phyloP scores from a whole-genome alignment of 1,140 invertebrate species.

The Oryctes rhinoceros region DNA sequence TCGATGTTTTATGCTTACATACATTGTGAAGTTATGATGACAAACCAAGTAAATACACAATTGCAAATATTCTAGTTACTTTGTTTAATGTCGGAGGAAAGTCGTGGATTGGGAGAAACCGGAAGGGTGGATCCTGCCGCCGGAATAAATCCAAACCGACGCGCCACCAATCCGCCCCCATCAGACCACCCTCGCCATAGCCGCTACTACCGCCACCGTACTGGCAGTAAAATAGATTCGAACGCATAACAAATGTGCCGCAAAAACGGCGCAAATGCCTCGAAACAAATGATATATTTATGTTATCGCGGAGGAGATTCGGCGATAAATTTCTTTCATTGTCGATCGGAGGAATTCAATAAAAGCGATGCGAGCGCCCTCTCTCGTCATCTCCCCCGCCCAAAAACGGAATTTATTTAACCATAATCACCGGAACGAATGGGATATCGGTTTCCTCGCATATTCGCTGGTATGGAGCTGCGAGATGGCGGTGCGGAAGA shows the following conservation, averaged over 20 bases:
- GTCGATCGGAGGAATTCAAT: slow-evolving; percentile 39
- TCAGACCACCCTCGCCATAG: neutral
- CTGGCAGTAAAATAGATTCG: slow-evolving; percentile 49
- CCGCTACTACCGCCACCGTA: neutral
- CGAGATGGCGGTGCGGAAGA: neutral
- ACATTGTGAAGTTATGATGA: too few relatives aligned
- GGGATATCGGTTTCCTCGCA: slow-evolving; percentile 31
- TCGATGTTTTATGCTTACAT: too few relatives aligned
- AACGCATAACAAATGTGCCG: slow-evolving; percentile 55
- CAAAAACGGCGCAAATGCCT: slow-evolving; percentile 55
- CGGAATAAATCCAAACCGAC: slow-evolving; percentile 43
- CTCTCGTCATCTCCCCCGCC: neutral
- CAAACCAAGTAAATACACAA: too few relatives aligned
- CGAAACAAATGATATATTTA: slow-evolving; percentile 56
- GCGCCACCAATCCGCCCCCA: neutral
- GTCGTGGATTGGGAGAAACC: slow-evolving; percentile 45
- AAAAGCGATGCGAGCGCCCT: neutral
- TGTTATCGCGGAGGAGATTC: slow-evolving; percentile 48
- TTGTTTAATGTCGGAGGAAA: neutral
- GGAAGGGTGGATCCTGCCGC: slow-evolving; percentile 49
- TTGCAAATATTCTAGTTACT: too few relatives aligned
- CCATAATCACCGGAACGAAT: slow-evolving; percentile 24
- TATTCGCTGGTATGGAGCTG: neutral
- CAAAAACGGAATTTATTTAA: slow-evolving; percentile 24
- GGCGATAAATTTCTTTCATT: slow-evolving; percentile 39